These are phyloP conservation scores for Chrysochloris asiatica DNA, from an alignment of 2,113 vertebrate species.

Conservation along the genomic window DNA sequence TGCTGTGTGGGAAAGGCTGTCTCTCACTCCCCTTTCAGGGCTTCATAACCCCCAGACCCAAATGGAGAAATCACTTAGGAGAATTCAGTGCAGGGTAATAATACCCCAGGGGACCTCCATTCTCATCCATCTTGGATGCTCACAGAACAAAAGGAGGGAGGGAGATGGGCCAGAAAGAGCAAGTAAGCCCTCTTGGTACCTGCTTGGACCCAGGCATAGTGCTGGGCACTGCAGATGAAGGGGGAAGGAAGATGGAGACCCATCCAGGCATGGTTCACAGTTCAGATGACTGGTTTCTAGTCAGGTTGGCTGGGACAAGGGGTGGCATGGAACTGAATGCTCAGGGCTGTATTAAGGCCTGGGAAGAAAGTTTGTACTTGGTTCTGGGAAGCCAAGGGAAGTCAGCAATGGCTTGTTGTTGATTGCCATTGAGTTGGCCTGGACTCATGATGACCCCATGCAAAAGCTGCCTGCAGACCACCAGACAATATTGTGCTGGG, in stretches of 20 bases:
- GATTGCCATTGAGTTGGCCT: background rate
- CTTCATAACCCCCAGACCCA: background rate
- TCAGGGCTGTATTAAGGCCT: too few relatives aligned
- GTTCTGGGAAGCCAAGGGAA: too few relatives aligned
- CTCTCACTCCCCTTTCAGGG: too few relatives aligned
- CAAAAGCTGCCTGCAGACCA: background rate
- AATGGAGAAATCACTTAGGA: background rate
- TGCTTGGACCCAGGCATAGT: background rate
- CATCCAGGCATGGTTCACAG: too few relatives aligned
- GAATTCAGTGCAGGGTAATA: background rate
- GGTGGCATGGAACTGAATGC: too few relatives aligned
- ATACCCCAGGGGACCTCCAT: rapidly evolving
- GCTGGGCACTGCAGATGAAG: rapidly evolving
- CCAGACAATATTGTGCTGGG: rapidly evolving
- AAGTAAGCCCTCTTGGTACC: too few relatives aligned
- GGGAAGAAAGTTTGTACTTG: too few relatives aligned
- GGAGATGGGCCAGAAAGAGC: background rate
- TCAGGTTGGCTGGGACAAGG: too few relatives aligned
- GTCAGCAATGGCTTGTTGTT: too few relatives aligned
- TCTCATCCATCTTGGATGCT: background rate
- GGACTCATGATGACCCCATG: background rate
- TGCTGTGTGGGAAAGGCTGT: rapidly evolving
- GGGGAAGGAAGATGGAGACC: background rate
- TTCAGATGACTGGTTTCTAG: too few relatives aligned
- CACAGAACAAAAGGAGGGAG: background rate